These are phyloP conservation scores for Drosophila bunnanda DNA, from an alignment of 2,888 invertebrate species.

Conservation along the genomic window DNA sequence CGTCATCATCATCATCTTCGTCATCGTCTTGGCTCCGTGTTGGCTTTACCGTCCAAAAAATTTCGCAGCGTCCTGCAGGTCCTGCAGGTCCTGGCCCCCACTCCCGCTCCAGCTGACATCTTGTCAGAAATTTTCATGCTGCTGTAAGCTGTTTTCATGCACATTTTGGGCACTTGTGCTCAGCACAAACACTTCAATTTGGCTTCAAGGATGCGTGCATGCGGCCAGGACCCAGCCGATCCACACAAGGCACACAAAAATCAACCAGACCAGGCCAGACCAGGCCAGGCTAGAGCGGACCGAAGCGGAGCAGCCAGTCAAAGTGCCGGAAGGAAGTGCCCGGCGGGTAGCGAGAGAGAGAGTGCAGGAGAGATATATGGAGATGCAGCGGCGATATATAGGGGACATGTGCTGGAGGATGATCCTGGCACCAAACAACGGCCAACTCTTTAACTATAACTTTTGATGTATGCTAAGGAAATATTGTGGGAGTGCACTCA, in stretches of 20 bases:
- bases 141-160: conserved; percentile 77
- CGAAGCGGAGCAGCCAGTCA: conserved; percentile 50
- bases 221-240: conserved; percentile 38
- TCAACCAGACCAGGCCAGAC: conserved; percentile 44
- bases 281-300: conserved; percentile 8
- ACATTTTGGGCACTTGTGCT: conserved; percentile 76
- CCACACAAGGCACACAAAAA: conserved; percentile 52
- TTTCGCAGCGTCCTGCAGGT: conserved; percentile 23
- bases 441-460: conserved; percentile 78
- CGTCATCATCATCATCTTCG: conserved; percentile 25
- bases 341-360: conserved; percentile 8
- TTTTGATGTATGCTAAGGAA: conserved; percentile 76
- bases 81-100: conserved; percentile 10
- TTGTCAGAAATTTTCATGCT: conserved; percentile 72
- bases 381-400: conserved; percentile 28
- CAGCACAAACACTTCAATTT: conserved; percentile 79
- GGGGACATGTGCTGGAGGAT: conserved; percentile 19
- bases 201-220: conserved; percentile 69
- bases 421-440: conserved; percentile 55
- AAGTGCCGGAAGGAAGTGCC: conserved; percentile 70
- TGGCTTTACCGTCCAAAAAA: conserved; percentile 19
- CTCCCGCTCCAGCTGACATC: conserved; percentile 39
- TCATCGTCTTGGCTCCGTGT: conserved; percentile 10
- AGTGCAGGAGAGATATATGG: not conserved
- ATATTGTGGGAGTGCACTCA: conserved; percentile 75